Evolutionary conservation across 2,113 vertebrate genomes (phyloP).

Genomic region (Vimba vimba): DNA sequence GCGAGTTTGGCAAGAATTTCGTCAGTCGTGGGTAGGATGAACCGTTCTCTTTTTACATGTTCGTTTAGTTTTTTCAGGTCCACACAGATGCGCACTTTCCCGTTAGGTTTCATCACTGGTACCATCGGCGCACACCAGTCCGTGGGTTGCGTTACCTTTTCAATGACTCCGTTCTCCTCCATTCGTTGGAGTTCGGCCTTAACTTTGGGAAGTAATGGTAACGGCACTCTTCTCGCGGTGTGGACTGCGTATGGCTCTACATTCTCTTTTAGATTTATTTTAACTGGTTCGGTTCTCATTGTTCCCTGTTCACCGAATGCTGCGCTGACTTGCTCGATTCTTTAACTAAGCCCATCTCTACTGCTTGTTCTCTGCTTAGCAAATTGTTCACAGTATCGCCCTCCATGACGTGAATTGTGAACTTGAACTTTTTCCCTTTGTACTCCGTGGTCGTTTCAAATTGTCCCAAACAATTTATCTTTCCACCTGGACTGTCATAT

Average conservation of each 20-base stretch:
- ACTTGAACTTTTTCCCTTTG: neutral
- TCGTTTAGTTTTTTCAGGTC: neutral
- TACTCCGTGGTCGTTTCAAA: neutral
- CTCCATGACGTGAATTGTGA: conserved; percentile 6
- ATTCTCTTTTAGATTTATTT: conserved; percentile 27
- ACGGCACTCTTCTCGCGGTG: conserved; percentile 9
- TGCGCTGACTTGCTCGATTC: neutral
- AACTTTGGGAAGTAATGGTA: neutral
- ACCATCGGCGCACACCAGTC: too few species aligned
- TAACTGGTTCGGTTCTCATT: conserved; percentile 12
- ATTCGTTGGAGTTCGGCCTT: conserved; percentile 36
- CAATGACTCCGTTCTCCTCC: conserved; percentile 29
- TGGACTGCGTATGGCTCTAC: conserved; percentile 16
- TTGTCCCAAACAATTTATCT: neutral
- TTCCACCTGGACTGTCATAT: neutral
- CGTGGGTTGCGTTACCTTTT: neutral
- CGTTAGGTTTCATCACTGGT: too few species aligned
- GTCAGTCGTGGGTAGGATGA: conserved; percentile 12
- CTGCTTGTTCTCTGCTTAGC: neutral
- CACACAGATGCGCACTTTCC: too few species aligned
- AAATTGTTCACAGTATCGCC: neutral
- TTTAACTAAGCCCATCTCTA: neutral
- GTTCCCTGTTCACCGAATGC: neutral
- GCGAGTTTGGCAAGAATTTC: conserved; percentile 13
- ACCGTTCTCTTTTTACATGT: conserved; percentile 10